Percentiles rank a stretch among this genome's conserved stretches.
These are phyloP conservation scores for Poeciliopsis infans DNA, from an alignment of 2,797 vertebrate genomes.

Conservation along the genomic window DNA sequence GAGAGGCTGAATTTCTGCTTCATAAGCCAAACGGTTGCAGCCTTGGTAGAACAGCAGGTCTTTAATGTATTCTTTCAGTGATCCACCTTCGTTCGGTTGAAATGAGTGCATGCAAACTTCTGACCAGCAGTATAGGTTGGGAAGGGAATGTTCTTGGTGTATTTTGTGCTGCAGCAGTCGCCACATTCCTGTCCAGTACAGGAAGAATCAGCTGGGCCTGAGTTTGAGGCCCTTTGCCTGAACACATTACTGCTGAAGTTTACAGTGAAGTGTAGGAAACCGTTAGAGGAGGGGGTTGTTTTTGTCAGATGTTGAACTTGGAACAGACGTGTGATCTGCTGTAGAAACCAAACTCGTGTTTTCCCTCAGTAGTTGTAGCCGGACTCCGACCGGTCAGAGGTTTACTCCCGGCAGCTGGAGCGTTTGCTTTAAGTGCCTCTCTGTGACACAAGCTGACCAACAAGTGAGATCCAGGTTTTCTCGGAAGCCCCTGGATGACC, in stretches of 20 bases:
- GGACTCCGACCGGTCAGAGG: neutral
- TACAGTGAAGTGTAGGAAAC: neutral
- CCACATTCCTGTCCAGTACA: constrained; percentile 45
- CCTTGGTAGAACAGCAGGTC: too few species aligned
- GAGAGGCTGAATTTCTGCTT: too few species aligned
- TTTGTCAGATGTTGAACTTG: constrained; percentile 6
- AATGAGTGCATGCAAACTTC: neutral
- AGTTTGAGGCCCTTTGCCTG: neutral
- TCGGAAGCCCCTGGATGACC: constrained; percentile 14
- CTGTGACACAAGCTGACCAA: constrained; percentile 19
- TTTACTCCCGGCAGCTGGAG: neutral
- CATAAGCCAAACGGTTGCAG: too few species aligned
- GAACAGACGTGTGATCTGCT: neutral
- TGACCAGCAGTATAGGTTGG: neutral
- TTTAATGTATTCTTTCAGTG: too few species aligned
- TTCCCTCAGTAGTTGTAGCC: too few species aligned
- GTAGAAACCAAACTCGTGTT: neutral
- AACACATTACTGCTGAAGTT: neutral
- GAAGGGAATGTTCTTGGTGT: neutral
- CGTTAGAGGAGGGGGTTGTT: too few species aligned
- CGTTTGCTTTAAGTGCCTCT: constrained; percentile 18
- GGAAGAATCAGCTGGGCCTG: constrained; percentile 19
- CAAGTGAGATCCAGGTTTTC: neutral
- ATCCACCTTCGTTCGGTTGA: too few species aligned
- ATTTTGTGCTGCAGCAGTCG: constrained; percentile 9